Evolutionary conservation across 1,140 invertebrate genomes (phyloP).

Genomic region (Solenopsis invicta): DNA sequence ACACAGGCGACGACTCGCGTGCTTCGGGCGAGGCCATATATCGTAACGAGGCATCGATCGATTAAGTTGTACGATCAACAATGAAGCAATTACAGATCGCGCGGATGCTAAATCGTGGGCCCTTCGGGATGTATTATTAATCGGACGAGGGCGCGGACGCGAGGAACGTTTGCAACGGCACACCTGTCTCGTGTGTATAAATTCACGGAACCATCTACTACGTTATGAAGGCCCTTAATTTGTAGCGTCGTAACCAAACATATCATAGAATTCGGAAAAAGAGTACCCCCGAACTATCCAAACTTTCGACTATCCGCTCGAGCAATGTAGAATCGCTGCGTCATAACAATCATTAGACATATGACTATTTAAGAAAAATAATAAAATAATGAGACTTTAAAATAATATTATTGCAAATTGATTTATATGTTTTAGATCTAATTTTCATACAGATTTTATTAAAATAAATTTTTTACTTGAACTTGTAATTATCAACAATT

Average conservation of each 20-base stretch:
- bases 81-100: slow-evolving; percentile 67
- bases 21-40: slow-evolving; percentile 64
- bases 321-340: too few relatives aligned
- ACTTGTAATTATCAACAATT: too few relatives aligned
- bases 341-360: too few relatives aligned
- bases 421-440: too few relatives aligned
- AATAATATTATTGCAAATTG: too few relatives aligned
- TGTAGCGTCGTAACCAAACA: background rate
- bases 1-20: slow-evolving; percentile 63
- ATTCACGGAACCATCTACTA: slow-evolving; percentile 38
- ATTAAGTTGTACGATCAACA: slow-evolving; percentile 70
- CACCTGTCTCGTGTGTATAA: slow-evolving; percentile 73
- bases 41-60: slow-evolving; percentile 54
- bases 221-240: background rate
- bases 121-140: slow-evolving; percentile 69
- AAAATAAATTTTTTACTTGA: too few relatives aligned
- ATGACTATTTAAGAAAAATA: too few relatives aligned
- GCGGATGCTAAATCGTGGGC: slow-evolving; percentile 51
- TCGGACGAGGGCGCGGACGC: background rate
- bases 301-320: too few relatives aligned
- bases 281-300: background rate
- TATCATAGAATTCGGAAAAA: background rate
- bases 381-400: too few relatives aligned
- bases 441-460: too few relatives aligned
- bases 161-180: background rate